A percentile compares a stretch with the other conserved stretches of the same genome.
phyloP scores from a whole-genome alignment of 2,113 vertebrate species.

The Tricholaema leucomelas region DNA sequence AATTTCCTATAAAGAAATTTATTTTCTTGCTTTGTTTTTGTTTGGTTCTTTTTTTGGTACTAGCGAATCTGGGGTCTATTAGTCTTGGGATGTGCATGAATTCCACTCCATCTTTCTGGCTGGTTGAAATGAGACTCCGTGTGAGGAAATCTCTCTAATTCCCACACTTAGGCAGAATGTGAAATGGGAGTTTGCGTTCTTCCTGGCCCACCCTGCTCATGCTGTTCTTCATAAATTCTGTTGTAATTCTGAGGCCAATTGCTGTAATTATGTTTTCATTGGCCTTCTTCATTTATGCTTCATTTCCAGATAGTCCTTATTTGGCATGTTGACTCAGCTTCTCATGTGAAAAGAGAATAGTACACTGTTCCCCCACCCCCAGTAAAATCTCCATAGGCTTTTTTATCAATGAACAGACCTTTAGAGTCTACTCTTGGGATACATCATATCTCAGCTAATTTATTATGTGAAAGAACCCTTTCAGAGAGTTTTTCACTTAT shows the following conservation, averaged over 20 bases:
- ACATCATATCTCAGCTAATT: slow-evolving; percentile 62
- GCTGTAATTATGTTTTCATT: slow-evolving; percentile 79
- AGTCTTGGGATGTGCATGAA: background rate
- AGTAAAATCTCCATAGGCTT: slow-evolving; percentile 58
- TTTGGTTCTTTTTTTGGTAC: background rate
- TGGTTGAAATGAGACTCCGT: background rate
- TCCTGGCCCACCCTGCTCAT: slow-evolving; percentile 30
- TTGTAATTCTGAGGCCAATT: slow-evolving; percentile 73
- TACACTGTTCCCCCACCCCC: background rate
- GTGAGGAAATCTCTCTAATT: slow-evolving; percentile 42
- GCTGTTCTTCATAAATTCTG: slow-evolving; percentile 72
- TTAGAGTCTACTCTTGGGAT: slow-evolving; percentile 36
- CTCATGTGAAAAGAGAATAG: slow-evolving; percentile 61
- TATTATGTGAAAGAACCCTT: slow-evolving; percentile 37
- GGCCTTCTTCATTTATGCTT: slow-evolving; percentile 71
- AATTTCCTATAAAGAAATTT: background rate
- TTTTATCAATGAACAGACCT: slow-evolving; percentile 55
- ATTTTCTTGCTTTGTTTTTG: background rate
- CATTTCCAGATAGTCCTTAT: slow-evolving; percentile 67
- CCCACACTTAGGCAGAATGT: slow-evolving; percentile 41
- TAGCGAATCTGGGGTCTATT: background rate
- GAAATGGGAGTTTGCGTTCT: slow-evolving; percentile 55
- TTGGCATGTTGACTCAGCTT: slow-evolving; percentile 58
- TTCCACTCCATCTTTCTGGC: slow-evolving; percentile 17
- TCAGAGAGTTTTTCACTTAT: slow-evolving; percentile 61